These are phyloP conservation scores for Vidua chalybeata DNA, from an alignment of 2,113 vertebrate species.

Conservation along the genomic window DNA sequence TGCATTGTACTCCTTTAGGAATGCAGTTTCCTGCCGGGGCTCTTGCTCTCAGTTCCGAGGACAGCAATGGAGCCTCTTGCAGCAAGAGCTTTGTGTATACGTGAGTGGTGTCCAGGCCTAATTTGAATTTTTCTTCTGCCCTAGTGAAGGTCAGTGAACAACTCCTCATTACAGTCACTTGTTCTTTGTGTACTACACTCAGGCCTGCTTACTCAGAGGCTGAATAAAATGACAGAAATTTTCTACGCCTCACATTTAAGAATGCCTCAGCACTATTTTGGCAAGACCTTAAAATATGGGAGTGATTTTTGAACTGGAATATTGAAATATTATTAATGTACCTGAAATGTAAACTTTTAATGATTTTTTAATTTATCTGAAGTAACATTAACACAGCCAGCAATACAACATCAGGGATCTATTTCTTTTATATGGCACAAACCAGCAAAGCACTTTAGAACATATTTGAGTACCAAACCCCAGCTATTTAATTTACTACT, in stretches of 20 bases:
- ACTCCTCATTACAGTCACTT: background rate
- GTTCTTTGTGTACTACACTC: background rate
- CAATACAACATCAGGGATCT: background rate
- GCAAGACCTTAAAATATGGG: background rate
- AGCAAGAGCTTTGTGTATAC: background rate
- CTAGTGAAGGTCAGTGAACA: background rate
- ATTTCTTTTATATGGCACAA: background rate
- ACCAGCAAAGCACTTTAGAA: background rate
- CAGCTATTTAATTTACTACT: background rate
- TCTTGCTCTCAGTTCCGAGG: background rate
- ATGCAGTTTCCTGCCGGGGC: background rate
- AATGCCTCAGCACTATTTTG: background rate
- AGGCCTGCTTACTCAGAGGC: background rate
- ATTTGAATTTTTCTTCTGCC: background rate
- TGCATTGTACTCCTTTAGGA: background rate
- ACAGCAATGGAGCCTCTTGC: background rate
- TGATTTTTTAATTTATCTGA: background rate
- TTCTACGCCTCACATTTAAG: background rate
- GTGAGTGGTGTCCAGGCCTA: accelerated
- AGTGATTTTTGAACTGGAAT: background rate
- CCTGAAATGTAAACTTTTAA: background rate
- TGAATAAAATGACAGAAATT: background rate
- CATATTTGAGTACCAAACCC: background rate
- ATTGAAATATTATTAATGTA: background rate
- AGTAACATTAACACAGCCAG: background rate